Evolutionary conservation across 2,888 invertebrate genomes (phyloP).

Genomic region (Pycnomerus fuliginosus): DNA sequence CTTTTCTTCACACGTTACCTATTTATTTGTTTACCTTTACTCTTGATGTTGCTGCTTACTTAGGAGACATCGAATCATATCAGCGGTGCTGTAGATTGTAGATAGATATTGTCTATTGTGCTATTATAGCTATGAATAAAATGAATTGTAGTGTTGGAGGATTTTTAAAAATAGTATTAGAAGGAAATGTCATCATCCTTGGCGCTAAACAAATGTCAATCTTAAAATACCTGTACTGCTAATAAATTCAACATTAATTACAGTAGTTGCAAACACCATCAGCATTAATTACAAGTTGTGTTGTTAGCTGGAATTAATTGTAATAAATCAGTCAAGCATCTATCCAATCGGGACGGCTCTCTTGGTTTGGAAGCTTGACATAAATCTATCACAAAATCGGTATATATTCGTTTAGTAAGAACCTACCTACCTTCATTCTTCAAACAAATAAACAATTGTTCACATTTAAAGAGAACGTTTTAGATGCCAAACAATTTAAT

Average conservation of each 20-base stretch:
- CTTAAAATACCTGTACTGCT: constrained; percentile 1
- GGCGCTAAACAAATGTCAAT: constrained; percentile 18
- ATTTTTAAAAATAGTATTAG: too few relatives aligned
- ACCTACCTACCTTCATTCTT: constrained; percentile 32
- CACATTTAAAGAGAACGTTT: constrained; percentile 20
- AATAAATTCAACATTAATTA: constrained; percentile 1
- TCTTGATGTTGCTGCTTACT: too few relatives aligned
- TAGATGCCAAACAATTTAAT: constrained; percentile 20
- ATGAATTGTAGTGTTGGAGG: too few relatives aligned
- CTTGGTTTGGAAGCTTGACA: constrained; percentile 7
- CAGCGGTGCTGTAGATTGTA: too few relatives aligned
- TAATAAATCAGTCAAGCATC: constrained; percentile 15
- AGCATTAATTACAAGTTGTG: background rate
- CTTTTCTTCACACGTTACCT: too few relatives aligned
- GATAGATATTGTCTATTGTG: too few relatives aligned
- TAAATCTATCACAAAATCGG: constrained; percentile 9
- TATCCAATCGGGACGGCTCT: constrained; percentile 8
- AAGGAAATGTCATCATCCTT: too few relatives aligned
- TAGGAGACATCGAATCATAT: too few relatives aligned
- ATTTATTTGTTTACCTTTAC: too few relatives aligned
- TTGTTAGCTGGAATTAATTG: constrained; percentile 2
- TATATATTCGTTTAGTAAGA: constrained; percentile 13
- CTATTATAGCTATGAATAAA: too few relatives aligned
- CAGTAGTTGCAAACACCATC: background rate
- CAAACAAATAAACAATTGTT: constrained; percentile 39